Conservation (phyloP, 2,888 invertebrate species). For the Rugalucina vietnamica region DNA sequence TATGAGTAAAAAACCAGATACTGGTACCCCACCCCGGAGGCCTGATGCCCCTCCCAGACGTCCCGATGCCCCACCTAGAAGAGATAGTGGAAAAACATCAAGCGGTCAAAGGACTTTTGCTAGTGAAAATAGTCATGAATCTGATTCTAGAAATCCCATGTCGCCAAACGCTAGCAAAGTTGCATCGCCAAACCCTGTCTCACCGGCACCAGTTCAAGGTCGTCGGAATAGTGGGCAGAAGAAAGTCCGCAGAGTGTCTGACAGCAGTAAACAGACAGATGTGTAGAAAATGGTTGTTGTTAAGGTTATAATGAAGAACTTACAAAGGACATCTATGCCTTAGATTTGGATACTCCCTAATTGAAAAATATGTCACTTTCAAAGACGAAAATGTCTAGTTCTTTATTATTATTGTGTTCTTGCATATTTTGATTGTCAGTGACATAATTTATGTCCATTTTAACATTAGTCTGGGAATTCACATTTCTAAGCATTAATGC, state of each 20-base stretch:
- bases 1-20: neutral
- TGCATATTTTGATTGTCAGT: too few species aligned
- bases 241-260: neutral
- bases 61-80: neutral
- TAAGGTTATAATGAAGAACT: too few species aligned
- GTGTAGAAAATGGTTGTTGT: too few species aligned
- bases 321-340: too few species aligned
- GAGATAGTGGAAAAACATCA: neutral
- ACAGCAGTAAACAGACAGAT: conserved; percentile 1
- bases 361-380: too few species aligned
- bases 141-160: neutral
- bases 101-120: neutral
- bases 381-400: too few species aligned
- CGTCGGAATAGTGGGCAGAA: neutral
- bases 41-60: neutral
- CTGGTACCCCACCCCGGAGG: neutral
- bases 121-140: neutral
- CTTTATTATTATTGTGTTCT: too few species aligned
- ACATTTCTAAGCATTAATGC: too few species aligned
- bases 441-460: too few species aligned
- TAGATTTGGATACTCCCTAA: too few species aligned
- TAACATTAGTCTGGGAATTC: too few species aligned
- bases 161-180: neutral
- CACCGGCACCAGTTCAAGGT: neutral
- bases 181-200: neutral